A percentile compares a stretch with the other conserved stretches of the same genome.
Conservation (phyloP, 2,888 invertebrate species). For the Eupithecia subfuscata region DNA sequence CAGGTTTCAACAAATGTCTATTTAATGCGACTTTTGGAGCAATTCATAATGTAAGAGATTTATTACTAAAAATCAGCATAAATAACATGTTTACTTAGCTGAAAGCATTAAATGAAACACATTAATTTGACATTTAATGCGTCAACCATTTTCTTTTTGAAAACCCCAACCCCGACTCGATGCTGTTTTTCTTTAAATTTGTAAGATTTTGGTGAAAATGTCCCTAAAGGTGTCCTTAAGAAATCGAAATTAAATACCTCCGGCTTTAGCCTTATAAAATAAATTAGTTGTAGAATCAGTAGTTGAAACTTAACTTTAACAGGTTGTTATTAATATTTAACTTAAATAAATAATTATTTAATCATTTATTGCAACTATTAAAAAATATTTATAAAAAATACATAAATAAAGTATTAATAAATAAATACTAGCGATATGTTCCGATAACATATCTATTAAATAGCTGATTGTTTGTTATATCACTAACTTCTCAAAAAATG, state of each 20-base stretch:
- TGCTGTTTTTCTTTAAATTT: not conserved
- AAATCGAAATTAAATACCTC: conserved; percentile 33
- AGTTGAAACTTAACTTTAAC: conserved; percentile 14
- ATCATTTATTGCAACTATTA: too few relatives aligned
- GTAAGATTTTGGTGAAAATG: conserved; percentile 1
- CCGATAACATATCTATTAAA: not conserved
- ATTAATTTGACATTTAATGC: not conserved
- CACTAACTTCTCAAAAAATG: not conserved
- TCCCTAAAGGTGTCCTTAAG: conserved; percentile 8
- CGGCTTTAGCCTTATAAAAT: conserved; percentile 31
- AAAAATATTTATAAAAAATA: too few relatives aligned
- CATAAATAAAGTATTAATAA: too few relatives aligned
- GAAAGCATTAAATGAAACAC: not conserved
- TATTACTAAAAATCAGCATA: too few relatives aligned
- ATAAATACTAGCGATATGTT: not conserved
- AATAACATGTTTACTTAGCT: not conserved
- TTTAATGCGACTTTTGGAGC: too few relatives aligned
- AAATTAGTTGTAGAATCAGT: conserved; percentile 20
- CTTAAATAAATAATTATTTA: not conserved
- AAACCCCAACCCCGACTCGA: not conserved
- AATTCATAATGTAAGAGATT: too few relatives aligned
- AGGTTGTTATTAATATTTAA: not conserved
- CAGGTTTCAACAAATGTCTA: too few relatives aligned
- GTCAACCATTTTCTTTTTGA: not conserved
- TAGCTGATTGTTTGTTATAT: not conserved